A percentile compares a stretch with the other conserved stretches of the same genome.
phyloP scores from a whole-genome alignment of 92 coral and sea anemone species.

The Diadumene lineata region DNA sequence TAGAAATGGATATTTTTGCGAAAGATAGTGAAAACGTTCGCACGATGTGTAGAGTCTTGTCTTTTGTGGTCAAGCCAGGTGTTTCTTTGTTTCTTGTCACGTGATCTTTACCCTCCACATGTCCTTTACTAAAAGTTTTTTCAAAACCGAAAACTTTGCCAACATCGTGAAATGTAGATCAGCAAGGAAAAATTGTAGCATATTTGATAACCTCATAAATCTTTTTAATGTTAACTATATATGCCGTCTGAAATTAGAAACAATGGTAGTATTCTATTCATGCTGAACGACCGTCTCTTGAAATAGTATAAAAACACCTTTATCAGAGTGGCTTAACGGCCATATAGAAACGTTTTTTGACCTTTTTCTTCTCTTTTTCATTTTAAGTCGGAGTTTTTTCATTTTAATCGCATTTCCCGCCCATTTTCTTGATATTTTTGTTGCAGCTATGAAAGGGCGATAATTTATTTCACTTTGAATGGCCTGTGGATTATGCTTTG shows the following conservation, averaged over 20 bases:
- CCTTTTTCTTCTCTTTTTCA: not conserved
- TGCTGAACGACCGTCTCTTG: not conserved
- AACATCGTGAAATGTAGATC: not conserved
- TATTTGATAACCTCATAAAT: not conserved
- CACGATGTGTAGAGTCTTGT: constrained; percentile 35
- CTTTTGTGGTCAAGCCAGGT: constrained; percentile 37
- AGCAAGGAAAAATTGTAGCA: not conserved
- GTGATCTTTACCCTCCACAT: constrained; percentile 39
- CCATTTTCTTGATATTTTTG: not conserved
- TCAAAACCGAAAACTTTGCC: constrained; percentile 22
- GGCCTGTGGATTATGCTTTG: not conserved
- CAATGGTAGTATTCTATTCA: not conserved
- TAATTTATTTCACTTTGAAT: not conserved
- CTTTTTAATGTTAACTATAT: not conserved
- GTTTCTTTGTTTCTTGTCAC: constrained; percentile 44
- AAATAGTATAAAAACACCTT: not conserved
- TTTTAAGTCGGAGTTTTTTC: not conserved
- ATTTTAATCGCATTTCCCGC: not conserved
- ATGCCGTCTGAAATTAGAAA: not conserved
- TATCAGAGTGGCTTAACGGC: constrained; percentile 3
- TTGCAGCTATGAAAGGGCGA: not conserved
- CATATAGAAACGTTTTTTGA: not conserved
- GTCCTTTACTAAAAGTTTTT: constrained; percentile 32
- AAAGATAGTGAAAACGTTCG: constrained; percentile 13
- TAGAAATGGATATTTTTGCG: constrained; percentile 12